phyloP scores from a whole-genome alignment of 1,140 invertebrate genomes.

The Aplysia californica region DNA sequence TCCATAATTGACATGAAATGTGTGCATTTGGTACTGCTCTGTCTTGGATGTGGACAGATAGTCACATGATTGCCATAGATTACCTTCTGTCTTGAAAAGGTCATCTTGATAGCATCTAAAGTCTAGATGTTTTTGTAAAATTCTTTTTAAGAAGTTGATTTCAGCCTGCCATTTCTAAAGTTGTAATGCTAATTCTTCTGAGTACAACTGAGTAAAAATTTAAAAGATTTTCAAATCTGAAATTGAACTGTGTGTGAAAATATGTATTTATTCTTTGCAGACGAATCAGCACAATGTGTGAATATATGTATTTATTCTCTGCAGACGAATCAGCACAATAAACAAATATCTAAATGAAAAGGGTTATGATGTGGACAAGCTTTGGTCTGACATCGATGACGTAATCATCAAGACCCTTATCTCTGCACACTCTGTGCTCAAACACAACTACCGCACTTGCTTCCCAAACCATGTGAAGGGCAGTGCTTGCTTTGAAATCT shows the following conservation, averaged over 20 bases:
- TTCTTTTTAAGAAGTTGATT: too few relatives aligned
- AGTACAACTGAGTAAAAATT: too few relatives aligned
- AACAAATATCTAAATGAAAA: conserved; percentile 79
- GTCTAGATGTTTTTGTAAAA: too few relatives aligned
- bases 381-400: conserved; percentile 87
- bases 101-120: too few relatives aligned
- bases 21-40: too few relatives aligned
- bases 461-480: conserved; percentile 86
- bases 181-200: too few relatives aligned
- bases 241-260: not conserved
- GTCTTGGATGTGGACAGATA: too few relatives aligned
- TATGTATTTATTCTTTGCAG: not conserved
- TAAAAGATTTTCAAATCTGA: too few relatives aligned
- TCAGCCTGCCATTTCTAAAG: too few relatives aligned
- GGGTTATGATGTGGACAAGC: conserved; percentile 78
- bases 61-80: too few relatives aligned
- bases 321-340: conserved; percentile 76
- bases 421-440: conserved; percentile 84
- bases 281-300: not conserved
- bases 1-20: too few relatives aligned
- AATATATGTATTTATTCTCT: not conserved
- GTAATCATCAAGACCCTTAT: conserved; percentile 91
- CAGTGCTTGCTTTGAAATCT: conserved; percentile 89
- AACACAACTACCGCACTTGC: conserved; percentile 88
- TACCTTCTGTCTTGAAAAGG: too few relatives aligned